Evolutionary conservation across 1,140 invertebrate genomes (phyloP).

Genomic region (Galendromus occidentalis): DNA sequence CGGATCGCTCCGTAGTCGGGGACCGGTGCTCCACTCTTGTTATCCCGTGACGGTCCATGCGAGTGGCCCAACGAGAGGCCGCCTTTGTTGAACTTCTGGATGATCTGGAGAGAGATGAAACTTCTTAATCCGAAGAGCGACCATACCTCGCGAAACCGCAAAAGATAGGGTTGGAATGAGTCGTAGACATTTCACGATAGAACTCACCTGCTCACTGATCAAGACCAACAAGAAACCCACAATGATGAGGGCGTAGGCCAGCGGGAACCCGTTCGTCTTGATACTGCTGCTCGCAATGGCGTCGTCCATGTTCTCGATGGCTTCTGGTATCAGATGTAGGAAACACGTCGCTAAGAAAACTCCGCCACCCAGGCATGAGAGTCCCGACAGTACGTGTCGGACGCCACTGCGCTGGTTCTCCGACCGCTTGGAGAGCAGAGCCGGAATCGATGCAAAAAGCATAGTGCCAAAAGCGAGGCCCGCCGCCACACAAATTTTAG

Average conservation of each 20-base stretch:
- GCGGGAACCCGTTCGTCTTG: conserved; percentile 31
- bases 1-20: neutral
- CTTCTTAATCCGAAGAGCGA: no score
- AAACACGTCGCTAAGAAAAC: conserved; percentile 59
- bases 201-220: conserved; percentile 33
- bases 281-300: neutral
- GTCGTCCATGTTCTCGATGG: neutral
- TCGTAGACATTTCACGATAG: neutral
- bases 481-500: neutral
- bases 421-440: neutral
- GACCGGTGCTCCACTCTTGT: neutral
- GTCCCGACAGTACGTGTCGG: conserved; percentile 11
- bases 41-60: conserved; percentile 17
- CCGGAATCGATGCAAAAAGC: neutral
- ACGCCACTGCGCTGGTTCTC: neutral
- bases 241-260: conserved; percentile 11
- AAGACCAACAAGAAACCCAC: conserved; percentile 38
- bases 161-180: no score
- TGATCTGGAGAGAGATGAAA: neutral
- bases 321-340: conserved; percentile 65
- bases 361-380: conserved; percentile 63
- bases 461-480: neutral
- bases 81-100: conserved; percentile 9
- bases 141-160: no score
- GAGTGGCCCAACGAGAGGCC: conserved; percentile 16